Evolutionary conservation across 2,113 vertebrate species (phyloP).

Genomic region (Laterallus jamaicensis): DNA sequence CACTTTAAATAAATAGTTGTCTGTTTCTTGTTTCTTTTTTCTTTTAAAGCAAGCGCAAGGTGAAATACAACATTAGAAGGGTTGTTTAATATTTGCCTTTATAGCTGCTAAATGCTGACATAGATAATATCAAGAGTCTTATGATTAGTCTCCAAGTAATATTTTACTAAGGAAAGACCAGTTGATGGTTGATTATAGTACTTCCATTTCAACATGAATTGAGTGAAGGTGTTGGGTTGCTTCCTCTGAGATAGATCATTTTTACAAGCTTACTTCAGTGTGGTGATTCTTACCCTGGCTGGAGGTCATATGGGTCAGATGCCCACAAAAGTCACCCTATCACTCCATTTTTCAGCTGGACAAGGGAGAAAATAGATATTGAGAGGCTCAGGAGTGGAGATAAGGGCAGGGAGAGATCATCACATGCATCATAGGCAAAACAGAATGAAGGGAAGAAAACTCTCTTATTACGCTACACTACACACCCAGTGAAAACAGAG

Average conservation of each 20-base stretch:
- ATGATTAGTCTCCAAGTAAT: not conserved
- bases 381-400: too few species aligned
- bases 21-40: too few species aligned
- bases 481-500: too few species aligned
- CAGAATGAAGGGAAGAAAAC: too few species aligned
- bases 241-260: not conserved
- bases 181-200: not conserved
- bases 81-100: not conserved
- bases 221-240: not conserved
- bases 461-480: too few species aligned
- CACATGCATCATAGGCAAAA: too few species aligned
- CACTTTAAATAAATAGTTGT: not conserved
- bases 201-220: not conserved
- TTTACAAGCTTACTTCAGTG: not conserved
- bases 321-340: too few species aligned
- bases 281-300: too few species aligned
- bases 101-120: not conserved
- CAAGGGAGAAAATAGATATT: too few species aligned
- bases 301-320: too few species aligned
- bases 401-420: too few species aligned
- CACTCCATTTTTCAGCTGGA: too few species aligned
- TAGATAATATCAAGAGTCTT: not conserved
- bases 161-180: not conserved
- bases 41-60: not conserved
- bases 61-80: not conserved